Evolutionary conservation across 2,797 vertebrate species (phyloP), one percentile per base, ranked within the genome.

Genomic region (Brotula barbata): DNA sequence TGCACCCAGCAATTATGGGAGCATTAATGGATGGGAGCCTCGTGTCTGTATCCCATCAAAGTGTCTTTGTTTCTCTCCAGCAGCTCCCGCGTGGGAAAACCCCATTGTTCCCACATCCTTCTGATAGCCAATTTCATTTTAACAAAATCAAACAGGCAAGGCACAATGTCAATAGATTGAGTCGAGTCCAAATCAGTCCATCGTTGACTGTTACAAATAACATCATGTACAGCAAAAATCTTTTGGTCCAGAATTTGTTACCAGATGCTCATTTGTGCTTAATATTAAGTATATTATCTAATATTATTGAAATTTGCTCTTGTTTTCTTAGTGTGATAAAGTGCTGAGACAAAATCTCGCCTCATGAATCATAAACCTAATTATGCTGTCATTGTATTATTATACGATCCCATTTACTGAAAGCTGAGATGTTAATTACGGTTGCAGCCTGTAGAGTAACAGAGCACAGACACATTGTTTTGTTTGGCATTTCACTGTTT

Each of bases 21-120:
- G 71, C 81, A 87, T 87, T 87, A 87, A 88, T 85, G 79, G 76
- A 76, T 68, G 60, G 72, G 66, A 82, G 81, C 40, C 16, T 36
- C 78, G 79, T 68, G 44, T 77, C 76, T 80, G 68, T 65, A 46
- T 66, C 59, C 68, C 68, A 45, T 85, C 78, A 65, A 54, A 69
- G 76, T 69, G 76, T 75, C 85, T 90, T 87, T 89, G 86, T 89
- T 78, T 64, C 59, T 43, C 55, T 74, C 59, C 57, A 8, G 56
- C 50, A 63, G 54, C 56, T 86, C 72, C 69, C 64, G 64, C 64
- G 70, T 78, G 73, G 75, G 73, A 81, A 81, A 73, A 68, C 49
- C 19, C 64, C 52, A 71, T 77, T 83, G 74, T 80, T 81, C 69
- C 54, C 64, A 60, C 57, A 67, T 73, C 72, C 54, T 47, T 31